Percentiles rank a stretch among this genome's conserved stretches.
phyloP scores from a whole-genome alignment of 1,140 invertebrate species.

The Penaeus vannamei region DNA sequence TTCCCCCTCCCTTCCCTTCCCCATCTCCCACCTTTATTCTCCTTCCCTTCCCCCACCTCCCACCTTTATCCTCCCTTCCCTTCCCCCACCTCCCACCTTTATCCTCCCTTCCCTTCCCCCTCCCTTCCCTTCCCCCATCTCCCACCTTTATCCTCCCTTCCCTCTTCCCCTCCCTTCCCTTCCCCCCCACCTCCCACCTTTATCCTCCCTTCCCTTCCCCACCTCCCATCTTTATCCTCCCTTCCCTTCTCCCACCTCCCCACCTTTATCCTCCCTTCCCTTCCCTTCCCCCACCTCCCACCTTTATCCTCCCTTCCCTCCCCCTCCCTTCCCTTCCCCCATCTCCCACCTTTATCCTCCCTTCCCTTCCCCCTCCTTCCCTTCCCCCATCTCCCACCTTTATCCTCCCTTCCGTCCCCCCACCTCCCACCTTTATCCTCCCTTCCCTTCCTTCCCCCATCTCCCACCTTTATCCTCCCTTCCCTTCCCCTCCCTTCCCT shows the following conservation, averaged over 20 bases:
- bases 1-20: neutral
- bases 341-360: too few species aligned
- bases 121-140: neutral
- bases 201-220: neutral
- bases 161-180: neutral
- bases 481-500: too few species aligned
- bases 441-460: neutral
- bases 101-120: neutral
- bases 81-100: neutral
- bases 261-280: neutral
- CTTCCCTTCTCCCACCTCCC: neutral
- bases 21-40: neutral
- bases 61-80: neutral
- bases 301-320: too few species aligned
- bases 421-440: too few species aligned
- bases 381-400: too few species aligned
- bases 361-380: too few species aligned
- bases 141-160: neutral
- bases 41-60: neutral
- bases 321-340: too few species aligned
- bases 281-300: constrained; percentile 20
- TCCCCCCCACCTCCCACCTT: neutral
- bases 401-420: too few species aligned
- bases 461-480: neutral
- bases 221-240: neutral